Evolutionary conservation across 1,140 invertebrate genomes (phyloP).

Genomic region (Papilio polytes): DNA sequence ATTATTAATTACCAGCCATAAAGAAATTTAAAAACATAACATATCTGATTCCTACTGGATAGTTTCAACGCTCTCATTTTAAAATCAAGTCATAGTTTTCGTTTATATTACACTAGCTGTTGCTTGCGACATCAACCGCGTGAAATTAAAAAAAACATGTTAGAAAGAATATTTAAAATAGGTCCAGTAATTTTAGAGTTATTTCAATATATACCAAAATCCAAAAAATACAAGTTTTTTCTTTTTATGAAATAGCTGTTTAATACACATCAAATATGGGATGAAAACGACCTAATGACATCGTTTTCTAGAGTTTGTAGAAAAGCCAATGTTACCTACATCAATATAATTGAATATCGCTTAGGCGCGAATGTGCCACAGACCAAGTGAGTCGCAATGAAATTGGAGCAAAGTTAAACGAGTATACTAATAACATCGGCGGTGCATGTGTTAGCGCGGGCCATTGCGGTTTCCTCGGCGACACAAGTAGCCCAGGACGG

Average conservation of each 20-base stretch:
- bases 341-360: constrained; percentile 42
- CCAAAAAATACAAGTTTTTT: no score
- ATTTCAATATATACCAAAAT: no score
- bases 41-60: no score
- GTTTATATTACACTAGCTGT: background rate
- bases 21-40: background rate
- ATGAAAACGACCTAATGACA: background rate
- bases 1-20: background rate
- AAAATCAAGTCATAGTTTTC: background rate
- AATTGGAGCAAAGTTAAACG: constrained; percentile 65
- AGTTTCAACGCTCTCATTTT: no score
- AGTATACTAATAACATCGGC: constrained; percentile 51
- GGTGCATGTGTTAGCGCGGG: constrained; percentile 55
- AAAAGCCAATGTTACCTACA: constrained; percentile 11
- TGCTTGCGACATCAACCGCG: no score
- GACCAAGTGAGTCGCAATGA: constrained; percentile 43
- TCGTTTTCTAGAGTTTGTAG: constrained; percentile 4
- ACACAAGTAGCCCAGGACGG: constrained; percentile 74
- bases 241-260: no score
- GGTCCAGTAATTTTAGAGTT: no score
- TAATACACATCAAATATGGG: background rate
- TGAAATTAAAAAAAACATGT: no score
- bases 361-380: constrained; percentile 39
- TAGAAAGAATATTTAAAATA: no score
- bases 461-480: constrained; percentile 65